phyloP scores from a whole-genome alignment of 23 tunicate species.

The Botrylloides violaceus region DNA sequence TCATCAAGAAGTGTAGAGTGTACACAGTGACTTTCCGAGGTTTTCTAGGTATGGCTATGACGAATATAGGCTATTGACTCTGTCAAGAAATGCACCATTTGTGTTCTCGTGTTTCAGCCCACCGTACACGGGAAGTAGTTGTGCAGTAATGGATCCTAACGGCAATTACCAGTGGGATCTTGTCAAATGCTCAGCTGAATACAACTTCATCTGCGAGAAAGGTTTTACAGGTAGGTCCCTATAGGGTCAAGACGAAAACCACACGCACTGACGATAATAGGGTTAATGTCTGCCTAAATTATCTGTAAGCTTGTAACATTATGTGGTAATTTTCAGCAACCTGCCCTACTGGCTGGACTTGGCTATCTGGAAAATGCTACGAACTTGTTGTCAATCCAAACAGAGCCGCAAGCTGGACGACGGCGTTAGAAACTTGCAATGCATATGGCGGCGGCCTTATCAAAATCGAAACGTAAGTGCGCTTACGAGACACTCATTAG shows the following conservation, averaged over 20 bases:
- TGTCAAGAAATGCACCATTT: no score
- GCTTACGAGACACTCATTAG: no score
- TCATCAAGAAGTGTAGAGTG: no score
- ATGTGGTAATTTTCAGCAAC: conserved; percentile 40
- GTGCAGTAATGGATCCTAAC: conserved; percentile 24
- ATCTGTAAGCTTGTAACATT: no score
- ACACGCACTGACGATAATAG: no score
- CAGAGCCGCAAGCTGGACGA: conserved; percentile 65
- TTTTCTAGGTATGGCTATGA: no score
- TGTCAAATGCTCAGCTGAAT: conserved; percentile 44
- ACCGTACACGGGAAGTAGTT: conserved; percentile 65
- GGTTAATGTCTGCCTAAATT: no score
- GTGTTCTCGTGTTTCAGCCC: no score
- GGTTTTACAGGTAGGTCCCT: conserved; percentile 36
- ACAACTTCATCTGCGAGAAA: conserved; percentile 58
- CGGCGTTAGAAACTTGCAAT: conserved; percentile 58
- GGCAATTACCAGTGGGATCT: conserved; percentile 39
- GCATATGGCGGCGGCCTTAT: conserved; percentile 61
- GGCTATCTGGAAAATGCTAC: conserved; percentile 69
- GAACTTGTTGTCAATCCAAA: conserved; percentile 72
- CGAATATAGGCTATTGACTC: no score
- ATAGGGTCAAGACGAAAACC: no score
- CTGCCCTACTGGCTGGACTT: conserved; percentile 84
- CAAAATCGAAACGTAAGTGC: conserved; percentile 68
- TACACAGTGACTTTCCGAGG: no score